phyloP scores from a whole-genome alignment of 1,140 invertebrate species.

The Brachionus manjavacas region DNA sequence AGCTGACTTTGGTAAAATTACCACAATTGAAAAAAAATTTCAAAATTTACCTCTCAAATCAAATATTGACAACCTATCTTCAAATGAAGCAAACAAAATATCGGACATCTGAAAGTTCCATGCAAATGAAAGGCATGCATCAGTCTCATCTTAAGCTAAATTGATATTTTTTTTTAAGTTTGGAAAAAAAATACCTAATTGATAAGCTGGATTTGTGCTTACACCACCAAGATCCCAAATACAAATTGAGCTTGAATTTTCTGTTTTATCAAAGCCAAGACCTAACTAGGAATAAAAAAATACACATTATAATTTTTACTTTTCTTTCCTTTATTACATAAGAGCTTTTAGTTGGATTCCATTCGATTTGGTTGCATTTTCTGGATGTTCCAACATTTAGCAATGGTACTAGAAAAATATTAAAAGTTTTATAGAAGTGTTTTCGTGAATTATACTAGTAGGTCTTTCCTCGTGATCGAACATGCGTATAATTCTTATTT shows the following conservation, averaged over 20 bases:
- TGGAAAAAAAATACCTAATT: background rate
- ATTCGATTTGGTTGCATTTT: constrained; percentile 40
- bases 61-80: background rate
- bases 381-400: background rate
- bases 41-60: constrained; percentile 12
- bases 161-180: background rate
- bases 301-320: background rate
- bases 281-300: background rate
- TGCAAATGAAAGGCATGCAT: background rate
- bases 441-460: background rate
- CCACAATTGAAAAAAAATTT: background rate
- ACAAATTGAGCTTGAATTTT: background rate
- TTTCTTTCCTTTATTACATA: background rate
- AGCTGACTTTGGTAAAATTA: background rate
- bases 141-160: background rate
- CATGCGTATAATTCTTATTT: background rate
- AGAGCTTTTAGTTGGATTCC: background rate
- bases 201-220: background rate
- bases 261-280: constrained; percentile 11
- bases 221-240: background rate
- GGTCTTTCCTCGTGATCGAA: background rate
- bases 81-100: background rate
- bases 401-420: background rate
- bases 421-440: background rate
- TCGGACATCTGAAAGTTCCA: constrained; percentile 2